phyloP scores from a whole-genome alignment of 2,113 vertebrate genomes.

The Pteropus alecto region DNA sequence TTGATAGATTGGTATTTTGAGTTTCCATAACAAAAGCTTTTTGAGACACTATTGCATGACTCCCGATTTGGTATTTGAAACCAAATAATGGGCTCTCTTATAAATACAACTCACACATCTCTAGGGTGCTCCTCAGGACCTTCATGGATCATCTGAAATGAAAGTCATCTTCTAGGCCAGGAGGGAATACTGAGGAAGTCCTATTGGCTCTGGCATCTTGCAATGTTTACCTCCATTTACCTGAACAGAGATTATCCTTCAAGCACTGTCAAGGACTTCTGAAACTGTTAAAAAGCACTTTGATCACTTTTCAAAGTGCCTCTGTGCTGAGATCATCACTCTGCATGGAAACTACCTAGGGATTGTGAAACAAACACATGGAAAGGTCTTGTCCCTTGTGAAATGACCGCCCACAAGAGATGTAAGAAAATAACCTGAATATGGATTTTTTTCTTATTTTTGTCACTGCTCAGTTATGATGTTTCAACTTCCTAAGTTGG shows the following conservation, averaged over 20 bases:
- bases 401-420: conserved; percentile 24
- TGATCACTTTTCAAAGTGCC: conserved; percentile 61
- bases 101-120: conserved; percentile 77
- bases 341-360: conserved; percentile 13
- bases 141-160: conserved; percentile 76
- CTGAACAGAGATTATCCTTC: conserved; percentile 74
- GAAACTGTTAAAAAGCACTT: conserved; percentile 67
- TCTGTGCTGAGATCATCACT: conserved; percentile 38
- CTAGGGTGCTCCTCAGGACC: conserved; percentile 62
- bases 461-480: not conserved
- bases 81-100: conserved; percentile 78
- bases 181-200: conserved; percentile 63
- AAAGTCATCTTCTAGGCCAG: conserved; percentile 63
- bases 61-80: conserved; percentile 77
- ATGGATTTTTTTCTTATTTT: not conserved
- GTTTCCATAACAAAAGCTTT: conserved; percentile 78
- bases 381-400: not conserved
- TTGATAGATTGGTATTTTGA: conserved; percentile 75
- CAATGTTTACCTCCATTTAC: conserved; percentile 68
- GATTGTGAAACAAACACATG: conserved; percentile 6
- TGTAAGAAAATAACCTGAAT: not conserved
- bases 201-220: conserved; percentile 56
- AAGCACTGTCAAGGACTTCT: conserved; percentile 63
- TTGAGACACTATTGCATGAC: conserved; percentile 69
- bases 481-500: not conserved